Conservation (phyloP, 2,113 vertebrate genomes). For the Tragulus kanchil region DNA sequence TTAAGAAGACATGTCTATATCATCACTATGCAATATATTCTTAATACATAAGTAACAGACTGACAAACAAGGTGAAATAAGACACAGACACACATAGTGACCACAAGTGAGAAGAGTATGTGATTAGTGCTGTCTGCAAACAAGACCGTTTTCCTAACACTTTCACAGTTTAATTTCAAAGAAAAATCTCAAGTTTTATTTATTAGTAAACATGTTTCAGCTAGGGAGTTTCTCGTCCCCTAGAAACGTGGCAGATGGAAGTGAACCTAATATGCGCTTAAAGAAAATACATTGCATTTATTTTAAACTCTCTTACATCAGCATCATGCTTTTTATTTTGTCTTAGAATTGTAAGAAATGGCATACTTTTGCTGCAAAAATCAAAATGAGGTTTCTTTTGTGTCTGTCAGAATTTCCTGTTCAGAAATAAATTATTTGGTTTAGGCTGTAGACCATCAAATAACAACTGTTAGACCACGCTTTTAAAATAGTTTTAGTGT, state of each 20-base stretch:
- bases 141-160: constrained; percentile 66
- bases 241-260: constrained; percentile 67
- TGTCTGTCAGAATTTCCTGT: constrained; percentile 35
- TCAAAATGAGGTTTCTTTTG: constrained; percentile 52
- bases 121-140: not conserved
- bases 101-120: constrained; percentile 47
- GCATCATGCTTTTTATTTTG: constrained; percentile 3
- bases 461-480: constrained; percentile 38
- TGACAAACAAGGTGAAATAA: not conserved
- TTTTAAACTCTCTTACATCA: constrained; percentile 41
- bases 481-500: not conserved
- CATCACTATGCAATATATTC: not conserved
- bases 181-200: constrained; percentile 65
- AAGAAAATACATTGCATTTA: constrained; percentile 57
- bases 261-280: constrained; percentile 52
- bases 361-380: constrained; percentile 13
- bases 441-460: not conserved
- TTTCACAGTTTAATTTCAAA: constrained; percentile 62
- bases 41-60: not conserved
- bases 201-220: constrained; percentile 72
- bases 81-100: not conserved
- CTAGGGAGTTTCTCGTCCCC: constrained; percentile 50
- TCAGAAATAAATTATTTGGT: constrained; percentile 51
- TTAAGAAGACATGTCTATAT: not conserved
- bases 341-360: constrained; percentile 45